Conservation (phyloP, 2,113 vertebrate genomes). For the Melanerpes formicivorus region DNA sequence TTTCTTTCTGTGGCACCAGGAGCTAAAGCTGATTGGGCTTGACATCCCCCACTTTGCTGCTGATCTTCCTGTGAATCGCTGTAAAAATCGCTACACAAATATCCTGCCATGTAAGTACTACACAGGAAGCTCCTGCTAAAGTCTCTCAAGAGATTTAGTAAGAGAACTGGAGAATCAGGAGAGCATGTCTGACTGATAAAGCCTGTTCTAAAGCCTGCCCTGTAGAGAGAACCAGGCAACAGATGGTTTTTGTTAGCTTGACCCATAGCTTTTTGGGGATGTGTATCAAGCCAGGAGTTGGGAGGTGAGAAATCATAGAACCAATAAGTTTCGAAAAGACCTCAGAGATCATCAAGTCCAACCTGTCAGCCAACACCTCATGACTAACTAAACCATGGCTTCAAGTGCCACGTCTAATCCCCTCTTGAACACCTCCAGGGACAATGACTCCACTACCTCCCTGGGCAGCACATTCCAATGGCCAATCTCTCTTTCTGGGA, state of each 20-base stretch:
- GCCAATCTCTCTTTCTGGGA: no score
- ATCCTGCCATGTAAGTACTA: constrained; percentile 92
- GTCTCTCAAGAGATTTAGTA: not conserved
- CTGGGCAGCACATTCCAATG: no score
- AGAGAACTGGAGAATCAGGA: not conserved
- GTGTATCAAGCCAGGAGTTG: not conserved
- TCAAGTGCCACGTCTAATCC: no score
- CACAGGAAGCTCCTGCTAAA: no score
- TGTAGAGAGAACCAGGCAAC: not conserved
- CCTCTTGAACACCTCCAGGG: no score
- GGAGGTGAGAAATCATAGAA: not conserved
- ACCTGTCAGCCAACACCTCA: no score
- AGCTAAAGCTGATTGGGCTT: constrained; percentile 91
- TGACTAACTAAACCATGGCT: no score
- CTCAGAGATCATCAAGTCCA: no score
- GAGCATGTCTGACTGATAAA: not conserved
- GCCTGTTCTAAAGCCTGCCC: not conserved
- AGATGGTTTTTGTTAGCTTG: not conserved
- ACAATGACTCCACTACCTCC: no score
- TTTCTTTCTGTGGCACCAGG: constrained; percentile 75
- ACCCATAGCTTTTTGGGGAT: not conserved
- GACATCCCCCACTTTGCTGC: constrained; percentile 95
- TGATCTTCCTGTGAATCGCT: constrained; percentile 91
- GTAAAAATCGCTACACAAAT: constrained; percentile 98
- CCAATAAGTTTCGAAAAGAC: no score